Evolutionary conservation across 92 coral and sea anemone species (phyloP).

Genomic region (Pocillopora meandrina): DNA sequence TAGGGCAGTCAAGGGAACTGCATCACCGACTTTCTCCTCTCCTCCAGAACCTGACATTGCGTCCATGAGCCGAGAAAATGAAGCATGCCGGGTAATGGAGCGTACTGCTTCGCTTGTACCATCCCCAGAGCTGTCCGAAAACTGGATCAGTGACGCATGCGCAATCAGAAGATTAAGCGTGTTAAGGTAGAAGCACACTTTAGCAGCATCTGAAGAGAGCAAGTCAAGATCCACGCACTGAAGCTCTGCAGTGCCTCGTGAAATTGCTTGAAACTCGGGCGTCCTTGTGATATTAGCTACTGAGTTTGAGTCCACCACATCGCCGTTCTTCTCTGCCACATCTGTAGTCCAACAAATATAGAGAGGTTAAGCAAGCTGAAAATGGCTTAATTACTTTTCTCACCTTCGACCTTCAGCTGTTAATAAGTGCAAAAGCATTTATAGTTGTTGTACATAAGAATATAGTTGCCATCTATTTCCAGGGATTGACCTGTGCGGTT

Average conservation of each 20-base stretch:
- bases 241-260: slow-evolving; percentile 73
- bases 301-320: slow-evolving; percentile 65
- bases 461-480: no score
- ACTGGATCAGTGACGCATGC: slow-evolving; percentile 82
- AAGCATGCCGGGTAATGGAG: slow-evolving; percentile 55
- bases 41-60: slow-evolving; percentile 37
- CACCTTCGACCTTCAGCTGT: no score
- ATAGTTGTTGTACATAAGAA: neutral
- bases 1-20: slow-evolving; percentile 61
- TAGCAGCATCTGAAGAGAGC: slow-evolving; percentile 69
- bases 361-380: neutral
- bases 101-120: slow-evolving; percentile 42
- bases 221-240: slow-evolving; percentile 78
- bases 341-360: slow-evolving; percentile 34
- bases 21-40: slow-evolving; percentile 32
- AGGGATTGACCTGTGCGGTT: no score
- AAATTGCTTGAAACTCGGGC: slow-evolving; percentile 73
- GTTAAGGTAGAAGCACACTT: slow-evolving; percentile 86
- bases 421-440: neutral
- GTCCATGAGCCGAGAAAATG: slow-evolving; percentile 48
- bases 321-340: slow-evolving; percentile 71
- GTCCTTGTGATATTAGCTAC: slow-evolving; percentile 61
- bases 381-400: no score
- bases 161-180: slow-evolving; percentile 85
- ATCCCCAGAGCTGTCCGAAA: slow-evolving; percentile 46